Base-by-base conservation (phyloP, 2,797 vertebrate species). In the Leucoraja ocellata region DNA sequence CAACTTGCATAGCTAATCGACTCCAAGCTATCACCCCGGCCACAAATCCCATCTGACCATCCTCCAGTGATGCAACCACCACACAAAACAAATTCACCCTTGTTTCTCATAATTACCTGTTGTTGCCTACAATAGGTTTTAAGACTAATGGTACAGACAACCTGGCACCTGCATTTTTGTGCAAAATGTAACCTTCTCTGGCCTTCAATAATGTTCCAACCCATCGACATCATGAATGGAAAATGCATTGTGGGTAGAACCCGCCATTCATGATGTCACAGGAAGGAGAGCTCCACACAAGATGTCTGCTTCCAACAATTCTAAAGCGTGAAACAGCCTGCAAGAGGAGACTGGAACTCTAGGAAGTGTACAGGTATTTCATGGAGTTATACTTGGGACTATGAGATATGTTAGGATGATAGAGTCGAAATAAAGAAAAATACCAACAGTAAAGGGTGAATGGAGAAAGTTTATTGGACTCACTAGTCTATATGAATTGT, bases 241-340 rank as follows among this genome's bases (percentile, higher is more conserved):
- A 88, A 88, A 36, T 88, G 84, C 84, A 88, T 88, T 88, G 61
- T 88, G 84, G 84, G 84, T 88, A 36, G n/a, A 88, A 36, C 9
- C 18, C 61, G 32, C 63, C 84, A 88, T 88, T 88, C 84, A 68
- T 88, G 84, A 88, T 88, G 84, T 88, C 84, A 88, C 23, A 68
- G 84, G 61, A 65, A 9, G 61, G n/a, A 5, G n/a, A 63, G 58
- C 63, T 86, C 58, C n/a, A 86, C 61, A 10, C 58, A 86, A 86
- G 63, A 88, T 88, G 84, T 88, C 84, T 65, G 84, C 61, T 88
- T 88, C 84, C 84, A 88, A 32, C 63, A 23, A 32, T 88, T 88
- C 61, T 36, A 63, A 21, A 88, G 84, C 6, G 16, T 68, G 68
- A 88, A 65, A 6, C n/a, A 88, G 14, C 16, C 36, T 68, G 18